Evolutionary conservation across 2,888 invertebrate species (phyloP), one percentile per base, ranked within the genome.

Genomic region (Andrena dorsata): DNA sequence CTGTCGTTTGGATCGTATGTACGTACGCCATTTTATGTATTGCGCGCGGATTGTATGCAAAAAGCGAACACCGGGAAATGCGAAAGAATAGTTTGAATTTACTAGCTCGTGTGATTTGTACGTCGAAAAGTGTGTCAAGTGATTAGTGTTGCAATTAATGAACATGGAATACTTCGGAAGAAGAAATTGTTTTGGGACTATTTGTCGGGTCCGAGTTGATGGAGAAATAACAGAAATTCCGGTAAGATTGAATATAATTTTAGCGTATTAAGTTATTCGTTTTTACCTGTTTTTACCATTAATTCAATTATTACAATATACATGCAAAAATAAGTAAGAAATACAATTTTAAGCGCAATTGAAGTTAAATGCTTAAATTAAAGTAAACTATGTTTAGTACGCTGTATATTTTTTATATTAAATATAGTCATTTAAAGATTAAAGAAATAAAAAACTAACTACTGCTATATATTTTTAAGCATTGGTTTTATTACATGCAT

Each of bases 401-500:
- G 20, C 0, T 10, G 20, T 20, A n/a, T 32, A 61, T 41, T 63
- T 63, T 41, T 41, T 2, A 63, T 13, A 13, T 23, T 13, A 6
- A 41, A 41, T 41, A 6, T 35, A 8, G 7, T 3, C 23, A 32
- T 60, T 16, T 60, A 30, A 20, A n/a, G 20, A 41, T 28, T 2
- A 23, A 23, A 13, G 8, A 61, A n/a, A 16, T 23, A 74, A 1
- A 47, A 23, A 51, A 47, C 6, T 30, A 64, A 32, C 20, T 8
- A 61, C 32, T 4, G 23, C 26, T 35, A 51, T 35, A 51, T 3
- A 69, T 20, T 26, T 28, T 63, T 26, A 2, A 23, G 35, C 23
- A 64, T 5, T 56, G 13, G 23, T 66, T 74, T 80, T 74, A 82
- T 80, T 82, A 35, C 16, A 30, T n/a, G 10, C 20, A 49, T 66